These are phyloP conservation scores for Battus philenor DNA, from an alignment of 1,140 invertebrate species.

Conservation along the genomic window DNA sequence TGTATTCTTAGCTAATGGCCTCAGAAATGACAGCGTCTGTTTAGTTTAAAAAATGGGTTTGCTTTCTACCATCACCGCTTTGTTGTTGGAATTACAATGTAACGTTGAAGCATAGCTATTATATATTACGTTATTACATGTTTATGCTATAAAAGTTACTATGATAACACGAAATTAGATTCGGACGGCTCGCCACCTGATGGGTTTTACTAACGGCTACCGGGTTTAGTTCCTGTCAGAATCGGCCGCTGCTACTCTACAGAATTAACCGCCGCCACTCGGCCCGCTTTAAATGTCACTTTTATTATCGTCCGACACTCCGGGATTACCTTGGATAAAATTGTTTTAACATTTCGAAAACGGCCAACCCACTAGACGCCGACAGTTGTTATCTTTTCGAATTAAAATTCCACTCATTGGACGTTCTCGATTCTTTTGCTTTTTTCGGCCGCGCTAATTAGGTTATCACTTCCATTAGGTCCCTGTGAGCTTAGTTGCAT, in stretches of 20 bases:
- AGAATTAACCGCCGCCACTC: constrained; percentile 59
- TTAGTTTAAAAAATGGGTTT: constrained; percentile 40
- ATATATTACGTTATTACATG: too few relatives aligned
- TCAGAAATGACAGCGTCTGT: constrained; percentile 41
- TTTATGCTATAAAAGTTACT: too few relatives aligned
- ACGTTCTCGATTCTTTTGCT: constrained; percentile 29
- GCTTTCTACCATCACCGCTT: constrained; percentile 6
- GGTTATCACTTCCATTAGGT: constrained; percentile 43
- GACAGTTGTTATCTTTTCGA: constrained; percentile 61
- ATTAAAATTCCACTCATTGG: constrained; percentile 46
- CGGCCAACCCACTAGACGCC: constrained; percentile 55
- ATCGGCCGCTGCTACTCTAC: constrained; percentile 58
- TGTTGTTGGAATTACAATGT: too few relatives aligned
- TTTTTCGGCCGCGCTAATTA: constrained; percentile 41
- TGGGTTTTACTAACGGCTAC: constrained; percentile 63
- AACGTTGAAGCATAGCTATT: too few relatives aligned
- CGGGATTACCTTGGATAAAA: constrained; percentile 69
- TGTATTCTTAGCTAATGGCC: constrained; percentile 63
- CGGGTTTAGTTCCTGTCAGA: constrained; percentile 69
- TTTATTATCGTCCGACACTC: constrained; percentile 72
- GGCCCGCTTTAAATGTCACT: constrained; percentile 68
- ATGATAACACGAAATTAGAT: constrained; percentile 44
- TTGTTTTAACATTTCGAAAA: constrained; percentile 68
- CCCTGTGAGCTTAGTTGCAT: constrained; percentile 27
- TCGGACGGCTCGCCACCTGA: constrained; percentile 54